These are phyloP conservation scores for Mallotus villosus DNA, from an alignment of 2,797 vertebrate species.

Conservation along the genomic window DNA sequence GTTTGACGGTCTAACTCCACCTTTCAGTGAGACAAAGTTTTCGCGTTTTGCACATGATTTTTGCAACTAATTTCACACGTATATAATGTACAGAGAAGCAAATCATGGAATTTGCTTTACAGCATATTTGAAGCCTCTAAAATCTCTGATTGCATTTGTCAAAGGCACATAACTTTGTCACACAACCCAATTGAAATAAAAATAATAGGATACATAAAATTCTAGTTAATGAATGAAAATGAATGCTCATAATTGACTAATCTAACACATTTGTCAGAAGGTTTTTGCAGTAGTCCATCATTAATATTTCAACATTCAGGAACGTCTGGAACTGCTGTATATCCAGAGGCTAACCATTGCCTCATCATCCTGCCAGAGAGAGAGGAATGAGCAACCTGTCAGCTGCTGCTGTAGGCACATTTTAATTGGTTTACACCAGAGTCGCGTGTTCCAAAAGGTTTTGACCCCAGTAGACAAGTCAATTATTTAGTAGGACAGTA, in stretches of 20 bases:
- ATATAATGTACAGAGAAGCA: no score
- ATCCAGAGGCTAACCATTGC: conserved; percentile 62
- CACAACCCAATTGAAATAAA: background rate
- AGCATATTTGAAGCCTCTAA: background rate
- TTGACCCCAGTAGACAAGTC: conserved; percentile 55
- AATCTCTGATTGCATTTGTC: background rate
- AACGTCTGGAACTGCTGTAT: conserved; percentile 67
- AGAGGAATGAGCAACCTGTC: conserved; percentile 43
- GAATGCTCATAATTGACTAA: background rate
- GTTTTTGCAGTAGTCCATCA: conserved; percentile 36
- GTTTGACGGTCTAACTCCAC: no score
- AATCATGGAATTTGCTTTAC: no score
- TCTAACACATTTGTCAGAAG: conserved; percentile 36
- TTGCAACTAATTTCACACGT: no score
- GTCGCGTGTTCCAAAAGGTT: conserved; percentile 58
- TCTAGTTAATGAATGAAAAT: background rate
- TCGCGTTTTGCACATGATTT: no score
- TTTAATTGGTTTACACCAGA: conserved; percentile 49
- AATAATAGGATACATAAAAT: conserved; percentile 16
- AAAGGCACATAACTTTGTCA: background rate
- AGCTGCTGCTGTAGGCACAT: conserved; percentile 21
- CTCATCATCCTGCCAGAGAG: conserved; percentile 39
- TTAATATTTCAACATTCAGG: conserved; percentile 46
- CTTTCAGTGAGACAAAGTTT: no score
- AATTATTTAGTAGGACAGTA: conserved; percentile 64